Conservation (phyloP, 2,113 vertebrate genomes). For the Panurus biarmicus region DNA sequence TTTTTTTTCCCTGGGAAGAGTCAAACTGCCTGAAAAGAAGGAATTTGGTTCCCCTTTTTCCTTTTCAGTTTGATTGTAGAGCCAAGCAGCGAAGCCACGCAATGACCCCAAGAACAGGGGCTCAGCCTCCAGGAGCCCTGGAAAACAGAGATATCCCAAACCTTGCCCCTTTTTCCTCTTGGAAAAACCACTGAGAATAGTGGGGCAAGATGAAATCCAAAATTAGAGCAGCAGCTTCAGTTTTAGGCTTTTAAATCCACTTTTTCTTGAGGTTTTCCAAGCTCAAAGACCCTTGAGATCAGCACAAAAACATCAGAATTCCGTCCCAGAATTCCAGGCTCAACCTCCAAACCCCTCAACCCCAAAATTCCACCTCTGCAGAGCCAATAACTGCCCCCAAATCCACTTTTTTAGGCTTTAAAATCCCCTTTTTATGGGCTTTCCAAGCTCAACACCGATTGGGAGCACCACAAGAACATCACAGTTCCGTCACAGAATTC, state of each 20-base stretch:
- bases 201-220: not conserved
- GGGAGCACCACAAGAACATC: not conserved
- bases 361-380: not conserved
- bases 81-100: not conserved
- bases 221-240: not conserved
- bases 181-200: not conserved
- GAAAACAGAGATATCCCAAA: not conserved
- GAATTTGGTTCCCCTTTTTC: rapidly evolving
- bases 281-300: not conserved
- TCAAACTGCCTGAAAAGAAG: not conserved
- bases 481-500: not conserved
- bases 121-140: not conserved
- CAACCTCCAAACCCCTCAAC: not conserved
- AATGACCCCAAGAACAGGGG: not conserved
- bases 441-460: not conserved
- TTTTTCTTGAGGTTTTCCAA: not conserved
- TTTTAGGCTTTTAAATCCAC: not conserved
- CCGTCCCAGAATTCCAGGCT: not conserved
- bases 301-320: not conserved
- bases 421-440: not conserved
- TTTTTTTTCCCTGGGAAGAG: no score
- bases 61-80: not conserved
- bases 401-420: not conserved
- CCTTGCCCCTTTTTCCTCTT: not conserved
- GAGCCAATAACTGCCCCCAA: not conserved